Conservation (phyloP, 2,888 invertebrate species). For the Mesoligia furuncula region DNA sequence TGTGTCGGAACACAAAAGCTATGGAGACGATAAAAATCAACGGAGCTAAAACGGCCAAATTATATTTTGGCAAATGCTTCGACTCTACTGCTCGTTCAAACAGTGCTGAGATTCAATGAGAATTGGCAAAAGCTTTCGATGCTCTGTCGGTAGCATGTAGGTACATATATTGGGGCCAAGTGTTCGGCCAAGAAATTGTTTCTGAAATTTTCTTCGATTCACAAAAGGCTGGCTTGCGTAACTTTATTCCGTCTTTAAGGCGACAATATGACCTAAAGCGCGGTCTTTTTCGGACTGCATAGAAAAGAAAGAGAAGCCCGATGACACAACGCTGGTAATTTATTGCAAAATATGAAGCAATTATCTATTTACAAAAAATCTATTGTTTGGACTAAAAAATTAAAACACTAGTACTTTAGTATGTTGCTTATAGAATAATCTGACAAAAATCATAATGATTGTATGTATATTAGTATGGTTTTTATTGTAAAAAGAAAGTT, state of each 20-base stretch:
- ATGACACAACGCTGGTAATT: too few relatives aligned
- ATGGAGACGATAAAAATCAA: constrained; percentile 69
- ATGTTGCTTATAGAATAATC: too few relatives aligned
- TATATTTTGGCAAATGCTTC: constrained; percentile 68
- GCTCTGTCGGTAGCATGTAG: constrained; percentile 51
- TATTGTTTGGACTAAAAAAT: too few relatives aligned
- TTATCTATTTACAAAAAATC: too few relatives aligned
- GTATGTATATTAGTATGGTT: too few relatives aligned
- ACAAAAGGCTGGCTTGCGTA: constrained; percentile 26
- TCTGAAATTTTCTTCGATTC: constrained; percentile 24
- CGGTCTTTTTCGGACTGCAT: too few relatives aligned
- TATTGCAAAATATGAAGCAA: too few relatives aligned
- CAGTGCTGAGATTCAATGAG: constrained; percentile 64
- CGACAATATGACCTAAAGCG: too few relatives aligned
- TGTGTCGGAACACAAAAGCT: constrained; percentile 62
- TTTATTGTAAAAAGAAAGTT: too few relatives aligned
- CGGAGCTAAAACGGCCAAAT: constrained; percentile 69
- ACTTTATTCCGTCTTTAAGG: not conserved
- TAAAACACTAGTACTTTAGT: too few relatives aligned
- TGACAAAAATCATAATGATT: too few relatives aligned
- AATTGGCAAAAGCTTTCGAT: constrained; percentile 64
- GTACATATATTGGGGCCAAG: constrained; percentile 60
- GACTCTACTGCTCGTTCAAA: constrained; percentile 45
- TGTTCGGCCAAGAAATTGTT: constrained; percentile 61
- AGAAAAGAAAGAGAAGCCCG: too few relatives aligned